phyloP scores from a whole-genome alignment of 2,797 vertebrate genomes.

The Anabacerthia variegaticeps region DNA sequence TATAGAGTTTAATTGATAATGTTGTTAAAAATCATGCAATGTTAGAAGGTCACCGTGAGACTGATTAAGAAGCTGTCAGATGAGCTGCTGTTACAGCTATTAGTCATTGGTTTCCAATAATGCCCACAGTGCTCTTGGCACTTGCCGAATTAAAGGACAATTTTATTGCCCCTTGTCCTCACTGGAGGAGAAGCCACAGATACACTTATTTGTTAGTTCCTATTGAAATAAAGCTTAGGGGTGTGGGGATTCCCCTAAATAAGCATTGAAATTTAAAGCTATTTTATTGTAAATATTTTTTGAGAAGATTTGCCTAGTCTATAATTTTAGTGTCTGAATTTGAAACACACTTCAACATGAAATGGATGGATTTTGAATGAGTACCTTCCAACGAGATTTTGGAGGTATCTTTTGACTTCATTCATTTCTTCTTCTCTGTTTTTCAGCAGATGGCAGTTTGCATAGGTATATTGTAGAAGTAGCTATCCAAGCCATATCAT shows the following conservation, averaged over 20 bases:
- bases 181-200: background rate
- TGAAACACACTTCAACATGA: background rate
- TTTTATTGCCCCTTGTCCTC: background rate
- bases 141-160: background rate
- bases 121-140: background rate
- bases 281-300: background rate
- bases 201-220: background rate
- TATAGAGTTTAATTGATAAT: background rate
- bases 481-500: background rate
- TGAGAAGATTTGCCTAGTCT: background rate
- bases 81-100: background rate
- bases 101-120: background rate
- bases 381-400: background rate
- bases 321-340: background rate
- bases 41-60: background rate
- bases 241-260: background rate
- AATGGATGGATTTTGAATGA: background rate
- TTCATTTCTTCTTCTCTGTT: background rate
- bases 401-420: background rate
- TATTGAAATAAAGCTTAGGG: background rate
- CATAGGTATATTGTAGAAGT: background rate
- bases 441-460: background rate
- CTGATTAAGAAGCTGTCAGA: background rate
- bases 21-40: background rate
- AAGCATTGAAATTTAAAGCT: background rate